Conservation (phyloP, 2,797 vertebrate species). For the Sebastes minor region DNA sequence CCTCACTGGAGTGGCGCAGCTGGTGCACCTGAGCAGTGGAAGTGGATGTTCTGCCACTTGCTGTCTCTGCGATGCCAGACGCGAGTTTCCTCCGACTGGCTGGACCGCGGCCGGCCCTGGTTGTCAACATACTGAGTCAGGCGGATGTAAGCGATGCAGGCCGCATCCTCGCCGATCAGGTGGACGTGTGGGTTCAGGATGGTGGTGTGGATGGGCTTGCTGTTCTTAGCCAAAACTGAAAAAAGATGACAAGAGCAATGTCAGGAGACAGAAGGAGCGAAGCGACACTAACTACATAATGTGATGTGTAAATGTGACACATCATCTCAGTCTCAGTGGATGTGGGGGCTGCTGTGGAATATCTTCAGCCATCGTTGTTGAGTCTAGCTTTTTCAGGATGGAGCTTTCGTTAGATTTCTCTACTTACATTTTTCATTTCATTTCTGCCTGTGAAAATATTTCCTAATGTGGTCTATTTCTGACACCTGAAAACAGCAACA, state of each 20-base stretch:
- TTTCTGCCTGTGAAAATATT: neutral
- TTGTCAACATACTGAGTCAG: slow-evolving; percentile 93
- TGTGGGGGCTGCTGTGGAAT: neutral
- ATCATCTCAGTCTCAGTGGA: neutral
- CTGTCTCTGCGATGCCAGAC: slow-evolving; percentile 97
- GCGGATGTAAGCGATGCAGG: slow-evolving; percentile 96
- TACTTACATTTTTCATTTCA: neutral
- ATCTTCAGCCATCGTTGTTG: neutral
- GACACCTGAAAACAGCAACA: neutral
- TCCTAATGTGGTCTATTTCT: neutral
- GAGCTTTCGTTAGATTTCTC: neutral
- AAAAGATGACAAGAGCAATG: neutral
- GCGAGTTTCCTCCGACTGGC: slow-evolving; percentile 96
- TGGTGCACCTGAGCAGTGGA: slow-evolving; percentile 96
- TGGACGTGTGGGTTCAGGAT: slow-evolving; percentile 98
- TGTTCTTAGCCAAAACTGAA: slow-evolving; percentile 93
- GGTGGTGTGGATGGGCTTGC: slow-evolving; percentile 97
- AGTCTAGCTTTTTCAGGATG: neutral
- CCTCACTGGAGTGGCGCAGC: slow-evolving; percentile 97
- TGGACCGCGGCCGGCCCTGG: slow-evolving; percentile 93
- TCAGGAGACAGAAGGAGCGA: neutral
- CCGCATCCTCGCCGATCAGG: slow-evolving; percentile 94
- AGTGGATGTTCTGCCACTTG: slow-evolving; percentile 99
- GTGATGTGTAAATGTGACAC: neutral
- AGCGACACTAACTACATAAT: neutral